Evolutionary conservation across 2,888 invertebrate genomes (phyloP), one percentile per base, ranked within the genome.

Genomic region (Athalia rosae): DNA sequence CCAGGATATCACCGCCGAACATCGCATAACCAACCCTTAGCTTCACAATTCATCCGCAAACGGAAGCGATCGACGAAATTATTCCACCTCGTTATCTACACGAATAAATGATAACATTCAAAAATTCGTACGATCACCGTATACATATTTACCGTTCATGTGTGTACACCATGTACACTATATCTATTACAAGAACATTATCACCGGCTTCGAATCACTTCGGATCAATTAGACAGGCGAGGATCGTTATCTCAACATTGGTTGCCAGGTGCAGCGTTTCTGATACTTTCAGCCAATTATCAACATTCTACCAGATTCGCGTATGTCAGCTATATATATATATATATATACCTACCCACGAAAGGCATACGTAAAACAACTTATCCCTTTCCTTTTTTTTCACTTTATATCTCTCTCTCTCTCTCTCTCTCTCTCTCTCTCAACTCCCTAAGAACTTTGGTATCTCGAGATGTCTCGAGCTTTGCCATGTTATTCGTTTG

Each of bases 251-350:
- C 62, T 41, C 9, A 11, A 61, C 28, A 50, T 11, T 74, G 74
- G 61, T 5, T 59, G 61, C 74, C 74, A 61, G 59, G 74, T 74
- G 61, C 74, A 4, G 50, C 11, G 11, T 9, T 82, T 84, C 85
- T 86, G 83, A 83, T 82, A 81, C 89, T 91, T 90, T 90, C 90
- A 90, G 86, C 87, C 89, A 86, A 89, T 90, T 87, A 89, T 91
- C 91, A 90, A 91, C 91, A 91, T 74, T 74, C 74, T 62, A 11
- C 61, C 61, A 61, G 28, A 11, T 41, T 45, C 64, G 43, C 28
- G 61, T 15, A 28, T 8, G 13, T 15, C 11, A 11, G 15, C 13
- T 8, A 3, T 8, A 61, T n/a, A 61, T 7, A 13, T n/a, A 13
- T 8, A 59, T 61, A 61, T 8, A 58, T 11, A 71, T 71, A 58